These are phyloP conservation scores for Phrynosoma platyrhinos DNA, from an alignment of 2,113 vertebrate genomes.

Conservation along the genomic window DNA sequence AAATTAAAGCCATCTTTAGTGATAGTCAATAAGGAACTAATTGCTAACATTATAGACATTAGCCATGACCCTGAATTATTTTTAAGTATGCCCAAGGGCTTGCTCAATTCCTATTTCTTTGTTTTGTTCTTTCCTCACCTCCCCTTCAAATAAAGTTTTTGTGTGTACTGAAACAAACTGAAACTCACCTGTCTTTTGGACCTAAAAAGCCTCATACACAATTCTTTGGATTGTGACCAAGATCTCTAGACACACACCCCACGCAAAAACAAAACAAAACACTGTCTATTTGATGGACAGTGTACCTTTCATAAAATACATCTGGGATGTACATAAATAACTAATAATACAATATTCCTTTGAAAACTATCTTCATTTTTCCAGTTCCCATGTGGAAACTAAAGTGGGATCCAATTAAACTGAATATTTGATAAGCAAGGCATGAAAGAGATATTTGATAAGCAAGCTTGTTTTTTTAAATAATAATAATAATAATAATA, in stretches of 20 bases:
- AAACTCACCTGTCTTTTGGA: no score
- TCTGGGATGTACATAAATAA: conserved; percentile 40
- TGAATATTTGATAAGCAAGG: conserved; percentile 64
- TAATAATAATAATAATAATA: no score
- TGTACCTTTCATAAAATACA: neutral
- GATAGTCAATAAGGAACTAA: neutral
- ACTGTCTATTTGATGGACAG: neutral
- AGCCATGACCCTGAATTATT: neutral
- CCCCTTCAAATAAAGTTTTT: no score
- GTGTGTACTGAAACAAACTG: no score
- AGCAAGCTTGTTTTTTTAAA: neutral
- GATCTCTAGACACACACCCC: no score
- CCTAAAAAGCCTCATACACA: no score
- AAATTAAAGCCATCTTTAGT: conserved; percentile 5
- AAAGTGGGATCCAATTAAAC: conserved; percentile 64
- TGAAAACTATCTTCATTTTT: conserved; percentile 58
- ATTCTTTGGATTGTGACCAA: no score
- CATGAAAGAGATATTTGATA: conserved; percentile 49
- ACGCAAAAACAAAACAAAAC: no score
- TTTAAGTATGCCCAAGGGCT: neutral
- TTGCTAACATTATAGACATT: neutral
- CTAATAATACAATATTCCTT: conserved; percentile 37
- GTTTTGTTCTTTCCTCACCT: no score
- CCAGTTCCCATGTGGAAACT: conserved; percentile 54
- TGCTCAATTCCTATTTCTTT: no score